Evolutionary conservation across 2,113 vertebrate species (phyloP).

Genomic region (Cheirogaleus medius): DNA sequence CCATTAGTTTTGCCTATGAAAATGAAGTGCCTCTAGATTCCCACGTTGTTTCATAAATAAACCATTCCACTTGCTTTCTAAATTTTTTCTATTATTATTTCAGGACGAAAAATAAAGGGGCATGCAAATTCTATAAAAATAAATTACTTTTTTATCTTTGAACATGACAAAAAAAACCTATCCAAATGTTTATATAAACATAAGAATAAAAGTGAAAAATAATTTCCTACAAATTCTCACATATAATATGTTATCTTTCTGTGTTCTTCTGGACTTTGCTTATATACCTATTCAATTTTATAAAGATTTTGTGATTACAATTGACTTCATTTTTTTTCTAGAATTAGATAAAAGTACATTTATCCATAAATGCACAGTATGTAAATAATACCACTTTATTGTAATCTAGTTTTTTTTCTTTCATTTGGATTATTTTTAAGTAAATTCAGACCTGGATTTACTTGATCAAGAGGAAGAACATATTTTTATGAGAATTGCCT

Average conservation of each 20-base stretch:
- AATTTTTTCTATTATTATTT: background rate
- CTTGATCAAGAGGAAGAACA: background rate
- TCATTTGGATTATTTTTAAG: background rate
- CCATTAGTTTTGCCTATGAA: background rate
- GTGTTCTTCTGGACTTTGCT: background rate
- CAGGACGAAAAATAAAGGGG: background rate
- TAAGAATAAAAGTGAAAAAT: slow-evolving; percentile 1
- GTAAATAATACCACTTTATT: background rate
- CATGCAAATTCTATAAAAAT: slow-evolving; percentile 3
- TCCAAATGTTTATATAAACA: background rate
- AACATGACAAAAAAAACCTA: background rate
- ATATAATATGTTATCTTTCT: background rate
- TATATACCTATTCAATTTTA: background rate
- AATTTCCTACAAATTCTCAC: background rate
- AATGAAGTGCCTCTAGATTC: background rate
- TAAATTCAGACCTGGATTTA: background rate
- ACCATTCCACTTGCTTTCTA: background rate
- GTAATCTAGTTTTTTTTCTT: background rate
- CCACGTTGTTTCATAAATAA: background rate
- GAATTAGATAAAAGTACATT: slow-evolving; percentile 7
- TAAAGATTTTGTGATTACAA: background rate
- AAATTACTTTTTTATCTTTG: slow-evolving; percentile 1
- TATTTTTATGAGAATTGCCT: background rate
- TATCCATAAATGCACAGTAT: background rate
- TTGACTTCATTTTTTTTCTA: background rate